A percentile compares a stretch with the other conserved stretches of the same genome.
Conservation (phyloP, 2,113 vertebrate species). For the Xenopus borealis region DNA sequence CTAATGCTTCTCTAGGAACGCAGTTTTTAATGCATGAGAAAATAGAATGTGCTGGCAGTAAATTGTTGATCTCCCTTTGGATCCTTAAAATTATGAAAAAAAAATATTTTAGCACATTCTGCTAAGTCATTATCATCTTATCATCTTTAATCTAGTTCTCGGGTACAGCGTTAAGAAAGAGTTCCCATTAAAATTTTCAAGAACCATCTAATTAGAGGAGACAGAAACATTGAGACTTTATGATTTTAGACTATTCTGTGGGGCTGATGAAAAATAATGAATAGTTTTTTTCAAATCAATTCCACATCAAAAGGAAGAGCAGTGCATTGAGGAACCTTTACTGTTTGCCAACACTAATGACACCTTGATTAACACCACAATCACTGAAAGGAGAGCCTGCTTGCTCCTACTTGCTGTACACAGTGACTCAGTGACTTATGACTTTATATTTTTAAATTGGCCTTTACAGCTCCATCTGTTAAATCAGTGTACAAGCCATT, state of each 20-base stretch:
- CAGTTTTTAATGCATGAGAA: constrained; percentile 24
- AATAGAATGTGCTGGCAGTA: constrained; percentile 11
- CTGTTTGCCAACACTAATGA: constrained; percentile 45
- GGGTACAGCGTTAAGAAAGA: background rate
- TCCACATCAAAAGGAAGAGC: constrained; percentile 22
- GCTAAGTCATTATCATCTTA: background rate
- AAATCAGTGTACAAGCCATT: constrained; percentile 77
- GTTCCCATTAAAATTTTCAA: background rate
- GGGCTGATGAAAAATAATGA: background rate
- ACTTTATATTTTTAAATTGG: constrained; percentile 67
- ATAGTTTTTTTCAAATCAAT: constrained; percentile 44
- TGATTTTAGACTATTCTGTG: background rate
- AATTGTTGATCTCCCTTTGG: constrained; percentile 6
- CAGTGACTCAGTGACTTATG: constrained; percentile 56
- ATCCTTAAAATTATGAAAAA: constrained; percentile 25
- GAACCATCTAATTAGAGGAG: constrained; percentile 7
- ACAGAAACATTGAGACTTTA: constrained; percentile 4
- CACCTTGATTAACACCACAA: constrained; percentile 51
- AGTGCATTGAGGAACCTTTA: constrained; percentile 27
- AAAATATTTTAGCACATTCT: constrained; percentile 25
- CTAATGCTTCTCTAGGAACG: constrained; percentile 14
- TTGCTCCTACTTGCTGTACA: background rate
- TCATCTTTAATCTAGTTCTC: constrained; percentile 12
- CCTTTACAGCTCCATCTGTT: constrained; percentile 65
- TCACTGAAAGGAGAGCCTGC: constrained; percentile 20